Conservation (phyloP, 2,113 vertebrate genomes). For the Balaenoptera acutorostrata region DNA sequence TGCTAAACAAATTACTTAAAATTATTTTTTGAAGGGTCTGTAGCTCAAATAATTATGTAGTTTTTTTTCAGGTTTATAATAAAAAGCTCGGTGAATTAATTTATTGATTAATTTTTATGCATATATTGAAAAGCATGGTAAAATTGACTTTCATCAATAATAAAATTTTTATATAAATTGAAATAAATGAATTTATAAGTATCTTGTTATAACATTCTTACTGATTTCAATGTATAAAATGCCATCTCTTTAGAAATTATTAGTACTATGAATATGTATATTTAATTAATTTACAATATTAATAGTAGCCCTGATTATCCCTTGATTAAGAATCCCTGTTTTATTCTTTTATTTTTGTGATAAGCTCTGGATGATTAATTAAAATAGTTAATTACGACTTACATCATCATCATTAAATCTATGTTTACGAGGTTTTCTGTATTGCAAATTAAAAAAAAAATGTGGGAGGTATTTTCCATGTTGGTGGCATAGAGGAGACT, state of each 20-base stretch:
- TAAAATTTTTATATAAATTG: neutral
- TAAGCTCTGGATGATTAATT: slow-evolving; percentile 48
- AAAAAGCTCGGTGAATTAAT: neutral
- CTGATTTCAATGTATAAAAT: slow-evolving; percentile 29
- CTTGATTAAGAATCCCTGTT: neutral
- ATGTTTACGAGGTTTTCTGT: neutral
- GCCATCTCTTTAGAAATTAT: neutral
- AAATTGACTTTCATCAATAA: neutral
- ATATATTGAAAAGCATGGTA: neutral
- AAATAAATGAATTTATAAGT: neutral
- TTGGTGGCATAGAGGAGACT: neutral
- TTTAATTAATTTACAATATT: slow-evolving; percentile 33
- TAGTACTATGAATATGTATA: neutral
- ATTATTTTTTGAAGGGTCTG: neutral
- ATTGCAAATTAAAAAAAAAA: slow-evolving; percentile 16
- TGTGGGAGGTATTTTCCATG: neutral
- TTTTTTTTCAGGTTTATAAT: neutral
- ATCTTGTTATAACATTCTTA: neutral
- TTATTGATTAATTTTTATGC: neutral
- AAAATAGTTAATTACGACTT: slow-evolving; percentile 34
- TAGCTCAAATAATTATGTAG: neutral
- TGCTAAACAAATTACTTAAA: neutral
- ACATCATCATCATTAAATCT: slow-evolving; percentile 39
- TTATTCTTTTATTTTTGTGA: slow-evolving; percentile 43
- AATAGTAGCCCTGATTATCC: neutral